Percentiles rank a stretch among this genome's conserved stretches.
These are phyloP conservation scores for Rotaria magnacalcarata DNA, from an alignment of 2,888 invertebrate genomes.

Conservation along the genomic window DNA sequence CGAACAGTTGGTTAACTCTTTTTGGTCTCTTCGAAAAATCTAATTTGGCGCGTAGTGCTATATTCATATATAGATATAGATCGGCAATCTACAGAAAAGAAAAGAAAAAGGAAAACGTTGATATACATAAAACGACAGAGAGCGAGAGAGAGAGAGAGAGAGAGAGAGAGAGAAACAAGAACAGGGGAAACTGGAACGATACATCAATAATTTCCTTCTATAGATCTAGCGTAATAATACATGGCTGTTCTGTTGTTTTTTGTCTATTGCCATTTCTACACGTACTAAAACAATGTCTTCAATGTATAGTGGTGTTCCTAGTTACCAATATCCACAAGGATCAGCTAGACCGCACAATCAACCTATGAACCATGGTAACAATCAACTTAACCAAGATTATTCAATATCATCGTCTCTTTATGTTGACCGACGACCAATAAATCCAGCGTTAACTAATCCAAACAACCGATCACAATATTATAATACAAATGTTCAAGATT, in stretches of 20 bases:
- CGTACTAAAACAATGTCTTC: neutral
- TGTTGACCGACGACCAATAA: neutral
- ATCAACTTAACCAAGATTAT: neutral
- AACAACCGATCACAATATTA: neutral
- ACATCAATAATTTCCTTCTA: neutral
- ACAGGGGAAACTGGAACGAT: neutral
- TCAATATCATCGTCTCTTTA: neutral
- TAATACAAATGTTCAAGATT: neutral
- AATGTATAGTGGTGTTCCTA: neutral
- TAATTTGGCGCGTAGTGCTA: neutral
- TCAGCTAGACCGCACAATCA: neutral
- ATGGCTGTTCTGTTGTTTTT: neutral
- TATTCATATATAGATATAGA: neutral
- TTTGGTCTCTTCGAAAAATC: neutral
- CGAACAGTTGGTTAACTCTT: neutral
- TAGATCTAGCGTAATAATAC: neutral
- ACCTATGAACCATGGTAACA: neutral
- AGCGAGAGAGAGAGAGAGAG: neutral
- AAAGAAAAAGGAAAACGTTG: neutral
- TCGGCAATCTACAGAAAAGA: neutral
- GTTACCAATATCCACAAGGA: neutral
- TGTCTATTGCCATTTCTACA: neutral
- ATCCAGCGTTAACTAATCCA: neutral
- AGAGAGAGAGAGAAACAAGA: neutral
- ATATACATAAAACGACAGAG: neutral